Base-by-base conservation (phyloP, 2,888 invertebrate genomes). In the Sacculina carcini region DNA sequence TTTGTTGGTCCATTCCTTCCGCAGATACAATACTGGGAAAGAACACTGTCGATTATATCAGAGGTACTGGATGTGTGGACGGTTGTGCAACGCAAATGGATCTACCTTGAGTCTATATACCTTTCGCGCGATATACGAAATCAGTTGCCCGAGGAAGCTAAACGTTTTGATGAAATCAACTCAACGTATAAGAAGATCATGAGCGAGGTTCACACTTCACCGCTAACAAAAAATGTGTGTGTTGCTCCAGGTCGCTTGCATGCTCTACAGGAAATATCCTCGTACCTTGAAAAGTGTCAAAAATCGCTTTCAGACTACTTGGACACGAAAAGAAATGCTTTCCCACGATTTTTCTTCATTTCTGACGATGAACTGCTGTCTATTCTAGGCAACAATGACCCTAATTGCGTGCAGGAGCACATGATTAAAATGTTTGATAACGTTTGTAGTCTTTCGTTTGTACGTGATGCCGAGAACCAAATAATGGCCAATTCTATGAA, bases 361-460 rank as follows among this genome's bases (percentile, higher is more conserved):
- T 89, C 89, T 3, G 89, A 89, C 28, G 87, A 89, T 61, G 90
- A 90, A 64, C 65, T 90, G 57, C 70, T 92, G 7, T 80, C 83
- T 2, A 84, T 90, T 59, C 71, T 90, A 49, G 89, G 89, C 14
- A 85, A 81, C 62, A 82, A 78, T 57, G 79, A 83, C 56, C 78
- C 83, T 10, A 71, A 71, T 50, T 79, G 80, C 59, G 84, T 90
- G 9, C 89, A 90, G 64, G 84, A 87, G 60, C 86, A 90, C 62
- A 83, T 90, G 73, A 81, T 86, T 51, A 90, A 90, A 77, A 89
- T 90, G 85, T 90, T 84, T 64, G 87, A 89, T 65, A 89, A 89
- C 61, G 77, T 90, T 29, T 76, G 78, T 58, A 73, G 78, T 19
- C 68, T 90, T 55, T 71, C 75, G 29, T 69, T 89, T 58, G 71